Conservation (phyloP, 2,113 vertebrate genomes). For the Tupaia tana region DNA sequence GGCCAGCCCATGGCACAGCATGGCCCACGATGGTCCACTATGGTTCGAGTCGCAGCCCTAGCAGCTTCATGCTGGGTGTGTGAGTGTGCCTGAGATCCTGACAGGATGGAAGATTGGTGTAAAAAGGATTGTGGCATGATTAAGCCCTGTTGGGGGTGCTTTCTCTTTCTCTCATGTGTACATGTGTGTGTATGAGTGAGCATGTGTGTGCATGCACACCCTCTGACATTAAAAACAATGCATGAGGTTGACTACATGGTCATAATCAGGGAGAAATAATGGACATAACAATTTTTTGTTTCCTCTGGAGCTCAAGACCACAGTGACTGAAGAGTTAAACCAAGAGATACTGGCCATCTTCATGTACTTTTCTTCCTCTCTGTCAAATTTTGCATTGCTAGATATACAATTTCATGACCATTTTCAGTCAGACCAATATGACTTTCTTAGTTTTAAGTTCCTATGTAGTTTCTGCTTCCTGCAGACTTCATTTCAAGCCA, state of each 20-base stretch:
- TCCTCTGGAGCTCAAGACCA: neutral
- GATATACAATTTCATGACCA: neutral
- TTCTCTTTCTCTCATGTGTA: too few species aligned
- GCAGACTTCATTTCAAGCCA: neutral
- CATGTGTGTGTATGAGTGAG: too few species aligned
- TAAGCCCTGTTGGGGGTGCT: too few species aligned
- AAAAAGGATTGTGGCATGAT: too few species aligned
- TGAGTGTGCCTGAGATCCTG: too few species aligned
- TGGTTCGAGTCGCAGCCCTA: too few species aligned
- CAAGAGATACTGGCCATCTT: neutral
- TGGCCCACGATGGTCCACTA: too few species aligned
- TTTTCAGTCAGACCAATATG: neutral
- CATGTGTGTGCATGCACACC: too few species aligned
- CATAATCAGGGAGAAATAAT: neutral
- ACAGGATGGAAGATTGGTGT: too few species aligned
- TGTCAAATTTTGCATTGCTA: neutral
- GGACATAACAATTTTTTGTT: neutral
- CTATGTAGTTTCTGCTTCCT: neutral
- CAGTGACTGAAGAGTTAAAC: neutral
- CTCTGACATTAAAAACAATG: too few species aligned
- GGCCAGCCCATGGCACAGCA: too few species aligned
- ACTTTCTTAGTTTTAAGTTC: neutral
- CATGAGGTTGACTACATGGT: neutral
- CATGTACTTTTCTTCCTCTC: neutral
- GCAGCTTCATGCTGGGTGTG: too few species aligned